Conservation (phyloP, 1,140 invertebrate genomes). For the Brachionus plicatilis region DNA sequence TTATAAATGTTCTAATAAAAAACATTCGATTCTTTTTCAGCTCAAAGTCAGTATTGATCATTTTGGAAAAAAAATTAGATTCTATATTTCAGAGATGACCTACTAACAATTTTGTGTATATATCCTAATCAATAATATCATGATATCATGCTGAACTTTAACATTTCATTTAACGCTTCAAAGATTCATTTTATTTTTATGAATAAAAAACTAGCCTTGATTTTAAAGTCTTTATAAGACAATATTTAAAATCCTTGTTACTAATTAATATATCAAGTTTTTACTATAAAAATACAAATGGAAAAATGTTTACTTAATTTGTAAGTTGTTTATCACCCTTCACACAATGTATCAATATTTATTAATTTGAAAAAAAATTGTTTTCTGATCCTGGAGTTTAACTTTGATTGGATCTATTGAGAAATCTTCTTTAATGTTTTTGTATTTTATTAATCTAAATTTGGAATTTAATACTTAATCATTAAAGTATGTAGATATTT, state of each 20-base stretch:
- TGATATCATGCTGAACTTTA: neutral
- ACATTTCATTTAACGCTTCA: neutral
- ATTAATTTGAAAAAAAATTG: neutral
- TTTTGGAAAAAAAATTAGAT: neutral
- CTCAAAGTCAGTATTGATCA: neutral
- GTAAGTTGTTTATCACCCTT: neutral
- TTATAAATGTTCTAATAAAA: neutral
- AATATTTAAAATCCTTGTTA: neutral
- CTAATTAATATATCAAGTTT: neutral
- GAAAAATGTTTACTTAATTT: neutral
- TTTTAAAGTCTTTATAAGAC: neutral
- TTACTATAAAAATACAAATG: neutral
- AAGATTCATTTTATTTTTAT: neutral
- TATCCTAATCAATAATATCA: neutral
- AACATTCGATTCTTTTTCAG: neutral
- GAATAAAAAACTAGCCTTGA: neutral
- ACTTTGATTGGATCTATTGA: neutral
- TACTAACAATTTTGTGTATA: neutral
- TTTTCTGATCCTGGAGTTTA: too few species aligned
- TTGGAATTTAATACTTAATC: neutral
- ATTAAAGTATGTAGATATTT: neutral
- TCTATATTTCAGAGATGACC: neutral
- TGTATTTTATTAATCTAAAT: neutral
- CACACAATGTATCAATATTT: neutral
- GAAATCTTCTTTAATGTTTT: neutral